Percentiles rank a stretch among this genome's conserved stretches.
Conservation (phyloP, 2,888 invertebrate genomes). For the Meghimatium bilineatum region DNA sequence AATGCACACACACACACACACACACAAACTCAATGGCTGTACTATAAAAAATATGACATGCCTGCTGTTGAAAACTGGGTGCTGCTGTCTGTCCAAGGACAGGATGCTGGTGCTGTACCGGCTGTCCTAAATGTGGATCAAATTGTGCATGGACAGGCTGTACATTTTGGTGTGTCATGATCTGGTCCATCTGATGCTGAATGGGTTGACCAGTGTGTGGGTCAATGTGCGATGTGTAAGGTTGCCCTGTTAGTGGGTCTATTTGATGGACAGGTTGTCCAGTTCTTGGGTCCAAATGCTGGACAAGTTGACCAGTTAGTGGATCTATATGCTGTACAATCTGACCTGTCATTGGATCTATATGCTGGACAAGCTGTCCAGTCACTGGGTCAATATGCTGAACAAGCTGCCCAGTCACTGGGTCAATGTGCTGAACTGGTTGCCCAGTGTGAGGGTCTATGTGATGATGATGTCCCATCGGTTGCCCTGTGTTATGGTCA, state of each 20-base stretch:
- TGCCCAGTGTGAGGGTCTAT: conserved; percentile 45
- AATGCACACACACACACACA: neutral
- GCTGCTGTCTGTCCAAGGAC: neutral
- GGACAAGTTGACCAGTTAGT: conserved; percentile 27
- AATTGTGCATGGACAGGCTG: conserved; percentile 13
- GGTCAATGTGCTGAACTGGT: conserved; percentile 34
- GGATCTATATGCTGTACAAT: conserved; percentile 33
- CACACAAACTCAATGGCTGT: neutral
- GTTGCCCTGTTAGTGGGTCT: conserved; percentile 38
- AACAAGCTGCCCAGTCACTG: conserved; percentile 28
- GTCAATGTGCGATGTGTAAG: conserved; percentile 14
- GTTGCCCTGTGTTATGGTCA: conserved; percentile 41
- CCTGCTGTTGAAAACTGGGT: conserved; percentile 19
- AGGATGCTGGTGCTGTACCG: neutral
- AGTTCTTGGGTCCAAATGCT: conserved; percentile 40
- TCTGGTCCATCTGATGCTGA: conserved; percentile 2
- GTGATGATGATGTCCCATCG: conserved; percentile 6
- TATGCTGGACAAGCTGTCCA: conserved; percentile 24
- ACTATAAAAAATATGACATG: neutral
- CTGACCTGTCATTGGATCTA: conserved; percentile 39
- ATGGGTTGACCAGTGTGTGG: conserved; percentile 23
- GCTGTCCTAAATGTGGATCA: conserved; percentile 11
- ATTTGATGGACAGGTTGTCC: conserved; percentile 39
- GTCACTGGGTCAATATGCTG: conserved; percentile 38
- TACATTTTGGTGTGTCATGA: neutral